Conservation (phyloP, 2,113 vertebrate genomes). For the Cyanistes caeruleus region DNA sequence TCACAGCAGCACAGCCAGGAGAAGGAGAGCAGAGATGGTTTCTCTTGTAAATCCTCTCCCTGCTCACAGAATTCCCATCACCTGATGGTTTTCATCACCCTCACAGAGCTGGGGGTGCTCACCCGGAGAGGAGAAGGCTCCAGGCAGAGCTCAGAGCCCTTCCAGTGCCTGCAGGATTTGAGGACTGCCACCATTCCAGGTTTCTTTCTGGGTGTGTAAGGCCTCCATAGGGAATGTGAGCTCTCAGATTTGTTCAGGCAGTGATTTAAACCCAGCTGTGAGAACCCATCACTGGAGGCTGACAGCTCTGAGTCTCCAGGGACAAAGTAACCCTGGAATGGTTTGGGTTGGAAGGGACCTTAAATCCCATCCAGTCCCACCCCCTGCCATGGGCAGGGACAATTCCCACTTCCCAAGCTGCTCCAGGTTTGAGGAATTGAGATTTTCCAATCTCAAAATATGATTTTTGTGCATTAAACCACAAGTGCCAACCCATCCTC, state of each 20-base stretch:
- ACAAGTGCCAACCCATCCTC: neutral
- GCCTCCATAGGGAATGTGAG: neutral
- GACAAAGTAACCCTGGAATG: neutral
- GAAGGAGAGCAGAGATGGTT: neutral
- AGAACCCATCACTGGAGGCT: neutral
- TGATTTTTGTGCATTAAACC: neutral
- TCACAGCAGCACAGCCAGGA: fast-evolving
- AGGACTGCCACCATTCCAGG: neutral
- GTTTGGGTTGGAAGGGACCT: neutral
- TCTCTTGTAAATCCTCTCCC: neutral
- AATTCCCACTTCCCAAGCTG: neutral
- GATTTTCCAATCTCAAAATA: neutral
- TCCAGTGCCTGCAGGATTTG: fast-evolving
- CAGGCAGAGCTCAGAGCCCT: neutral
- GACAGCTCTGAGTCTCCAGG: neutral
- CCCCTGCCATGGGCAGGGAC: neutral
- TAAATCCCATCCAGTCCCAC: neutral
- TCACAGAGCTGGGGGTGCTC: neutral
- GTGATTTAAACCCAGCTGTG: neutral
- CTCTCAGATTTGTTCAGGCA: neutral
- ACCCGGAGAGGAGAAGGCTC: neutral
- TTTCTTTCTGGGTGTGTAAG: neutral
- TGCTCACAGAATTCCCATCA: neutral
- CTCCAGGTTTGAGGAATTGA: neutral
- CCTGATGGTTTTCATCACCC: neutral